Conservation (phyloP, 2,113 vertebrate species). For the Uropsilus gracilis region DNA sequence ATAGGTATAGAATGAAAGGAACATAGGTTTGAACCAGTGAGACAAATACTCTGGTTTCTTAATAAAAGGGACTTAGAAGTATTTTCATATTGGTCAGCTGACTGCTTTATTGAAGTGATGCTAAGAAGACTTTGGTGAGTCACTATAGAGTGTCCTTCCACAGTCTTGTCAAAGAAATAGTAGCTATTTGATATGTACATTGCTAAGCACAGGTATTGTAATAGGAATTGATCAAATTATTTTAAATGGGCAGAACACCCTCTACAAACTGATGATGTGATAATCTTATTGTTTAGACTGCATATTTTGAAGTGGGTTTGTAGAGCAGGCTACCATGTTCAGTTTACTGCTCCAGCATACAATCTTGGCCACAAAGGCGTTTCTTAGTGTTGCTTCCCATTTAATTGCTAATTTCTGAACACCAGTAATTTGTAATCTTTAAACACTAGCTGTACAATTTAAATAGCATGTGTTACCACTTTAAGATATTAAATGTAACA, state of each 20-base stretch:
- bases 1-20: background rate
- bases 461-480: background rate
- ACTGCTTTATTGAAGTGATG: background rate
- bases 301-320: background rate
- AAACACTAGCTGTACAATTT: slow-evolving; percentile 14
- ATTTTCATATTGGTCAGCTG: slow-evolving; percentile 29
- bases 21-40: background rate
- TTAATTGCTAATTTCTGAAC: background rate
- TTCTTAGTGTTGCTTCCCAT: background rate
- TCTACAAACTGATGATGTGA: background rate
- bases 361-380: background rate
- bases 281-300: background rate
- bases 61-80: slow-evolving; percentile 13
- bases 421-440: background rate
- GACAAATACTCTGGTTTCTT: background rate
- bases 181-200: background rate
- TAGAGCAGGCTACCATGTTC: background rate
- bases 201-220: background rate
- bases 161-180: background rate
- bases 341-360: background rate
- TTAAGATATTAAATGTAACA: background rate
- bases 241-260: background rate
- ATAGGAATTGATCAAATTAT: background rate
- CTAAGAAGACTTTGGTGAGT: background rate
- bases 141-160: background rate